Conservation (phyloP, 1,140 invertebrate genomes). For the Drosophila busckii region DNA sequence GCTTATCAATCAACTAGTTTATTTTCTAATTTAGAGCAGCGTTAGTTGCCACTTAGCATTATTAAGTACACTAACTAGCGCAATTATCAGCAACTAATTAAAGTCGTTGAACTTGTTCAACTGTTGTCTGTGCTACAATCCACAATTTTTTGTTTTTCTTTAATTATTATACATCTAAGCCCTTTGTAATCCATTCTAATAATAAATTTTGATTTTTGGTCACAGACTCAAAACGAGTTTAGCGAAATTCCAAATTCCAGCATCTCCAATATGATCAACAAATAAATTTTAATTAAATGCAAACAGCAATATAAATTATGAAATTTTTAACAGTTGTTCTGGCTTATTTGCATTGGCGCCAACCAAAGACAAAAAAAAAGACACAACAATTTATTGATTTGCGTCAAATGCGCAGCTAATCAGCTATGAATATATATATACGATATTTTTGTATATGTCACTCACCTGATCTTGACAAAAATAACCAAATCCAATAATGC, state of each 20-base stretch:
- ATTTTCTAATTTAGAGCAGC: no score
- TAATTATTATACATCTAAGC: no score
- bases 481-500: conserved; percentile 92
- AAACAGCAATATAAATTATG: conserved; percentile 59
- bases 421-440: not conserved
- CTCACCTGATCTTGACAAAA: conserved; percentile 90
- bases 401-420: conserved; percentile 15
- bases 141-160: no score
- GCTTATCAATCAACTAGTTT: conserved; percentile 13
- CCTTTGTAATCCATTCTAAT: no score
- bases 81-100: no score
- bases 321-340: conserved; percentile 38
- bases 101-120: no score
- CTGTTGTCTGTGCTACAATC: no score
- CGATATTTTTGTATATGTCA: conserved; percentile 19
- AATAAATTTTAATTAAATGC: conserved; percentile 41
- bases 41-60: no score
- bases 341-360: conserved; percentile 70
- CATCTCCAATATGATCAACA: conserved; percentile 13
- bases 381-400: conserved; percentile 36
- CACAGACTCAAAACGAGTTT: conserved; percentile 32
- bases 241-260: conserved; percentile 22
- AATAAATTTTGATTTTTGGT: conserved; percentile 21
- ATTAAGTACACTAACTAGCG: no score
- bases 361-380: conserved; percentile 16